Evolutionary conservation across 2,888 invertebrate species (phyloP), one percentile per base, ranked within the genome.

Genomic region (Chaitophorus viminalis): DNA sequence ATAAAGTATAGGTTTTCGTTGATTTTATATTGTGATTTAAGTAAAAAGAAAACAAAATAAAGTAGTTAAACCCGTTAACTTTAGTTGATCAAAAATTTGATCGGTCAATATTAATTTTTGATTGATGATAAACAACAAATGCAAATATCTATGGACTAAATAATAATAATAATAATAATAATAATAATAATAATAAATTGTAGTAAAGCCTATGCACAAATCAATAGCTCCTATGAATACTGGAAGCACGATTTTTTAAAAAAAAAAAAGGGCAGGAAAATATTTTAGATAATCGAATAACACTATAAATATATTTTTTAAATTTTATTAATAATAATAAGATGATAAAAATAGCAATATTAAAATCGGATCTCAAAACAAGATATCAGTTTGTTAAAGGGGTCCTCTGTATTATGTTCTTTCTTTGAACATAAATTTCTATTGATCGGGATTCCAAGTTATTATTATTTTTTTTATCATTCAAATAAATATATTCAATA

Each of bases 151-250:
- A 87, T 87, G 65, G 74, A 87, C 74, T 81, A 87, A 79, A 86
- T 5, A n/a, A n/a, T 39, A 39, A 76, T n/a, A 39, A 76, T 76
- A 87, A 78, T 54, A 82, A 82, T 54, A 74, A 82, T 68, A 79
- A 79, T 79, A 74, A 83, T 36, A 84, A 85, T 84, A 85, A 78
- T 84, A 68, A 78, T 77, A 78, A 86, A 86, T 52, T 81, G 72
- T 87, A 74, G 65, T 81, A 74, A 87, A 81, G 87, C 87, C 60
- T 81, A 81, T 81, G 74, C 87, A 87, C 65, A 81, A 87, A 87
- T 81, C 79, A 87, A 87, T 87, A 87, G 79, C 87, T 87, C 81
- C 87, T 87, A 87, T 81, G 74, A 87, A 87, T 87, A 87, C 87
- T 87, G 87, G 87, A 87, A 87, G 87, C 87, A 87, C 87, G 74